Evolutionary conservation across 2,888 invertebrate genomes (phyloP).

Genomic region (Cistogaster globosa): DNA sequence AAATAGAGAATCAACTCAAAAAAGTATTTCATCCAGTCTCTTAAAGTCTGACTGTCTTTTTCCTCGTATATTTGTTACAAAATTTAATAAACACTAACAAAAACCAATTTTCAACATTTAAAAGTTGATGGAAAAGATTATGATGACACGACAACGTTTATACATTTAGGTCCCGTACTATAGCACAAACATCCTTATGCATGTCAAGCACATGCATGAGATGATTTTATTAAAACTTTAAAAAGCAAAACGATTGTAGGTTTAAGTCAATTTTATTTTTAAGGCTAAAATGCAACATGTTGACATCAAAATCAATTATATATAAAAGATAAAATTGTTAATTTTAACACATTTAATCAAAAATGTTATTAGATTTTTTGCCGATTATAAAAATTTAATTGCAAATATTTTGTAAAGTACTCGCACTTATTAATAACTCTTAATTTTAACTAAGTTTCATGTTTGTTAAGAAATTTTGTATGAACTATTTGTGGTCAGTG

Average conservation of each 20-base stretch:
- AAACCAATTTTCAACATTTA: conserved; percentile 58
- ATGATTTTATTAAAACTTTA: conserved; percentile 45
- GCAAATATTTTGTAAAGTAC: neutral
- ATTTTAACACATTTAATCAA: neutral
- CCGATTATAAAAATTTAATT: neutral
- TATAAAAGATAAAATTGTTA: neutral
- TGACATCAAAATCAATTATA: conserved; percentile 16
- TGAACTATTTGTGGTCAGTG: no score
- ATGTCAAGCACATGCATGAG: conserved; percentile 3
- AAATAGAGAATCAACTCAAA: no score
- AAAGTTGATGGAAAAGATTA: conserved; percentile 57
- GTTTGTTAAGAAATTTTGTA: no score
- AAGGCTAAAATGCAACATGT: conserved; percentile 36
- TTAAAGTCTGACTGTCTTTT: no score
- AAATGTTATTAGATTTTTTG: neutral
- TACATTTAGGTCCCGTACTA: conserved; percentile 22
- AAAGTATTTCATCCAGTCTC: no score
- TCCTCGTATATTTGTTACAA: neutral
- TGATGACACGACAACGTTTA: conserved; percentile 53
- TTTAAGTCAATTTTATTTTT: neutral
- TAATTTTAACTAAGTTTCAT: no score
- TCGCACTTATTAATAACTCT: no score
- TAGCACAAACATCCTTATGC: neutral
- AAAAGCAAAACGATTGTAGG: conserved; percentile 22
- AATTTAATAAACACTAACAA: conserved; percentile 49